Percentiles rank a stretch among this genome's conserved stretches.
These are phyloP conservation scores for Panthera leo DNA, from an alignment of 2,113 vertebrate genomes.

Conservation along the genomic window DNA sequence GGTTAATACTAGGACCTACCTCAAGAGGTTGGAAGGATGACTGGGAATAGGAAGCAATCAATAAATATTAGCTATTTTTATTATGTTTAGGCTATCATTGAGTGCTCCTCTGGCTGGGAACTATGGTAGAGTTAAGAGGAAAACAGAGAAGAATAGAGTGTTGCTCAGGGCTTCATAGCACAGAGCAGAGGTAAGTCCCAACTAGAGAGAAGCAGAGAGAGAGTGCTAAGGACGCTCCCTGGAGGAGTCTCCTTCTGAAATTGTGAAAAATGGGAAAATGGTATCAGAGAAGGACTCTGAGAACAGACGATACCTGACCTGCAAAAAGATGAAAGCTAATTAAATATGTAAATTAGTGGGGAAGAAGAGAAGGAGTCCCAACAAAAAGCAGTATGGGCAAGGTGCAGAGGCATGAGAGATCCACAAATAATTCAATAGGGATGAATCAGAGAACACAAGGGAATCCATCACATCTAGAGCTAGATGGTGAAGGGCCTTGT, in stretches of 20 bases:
- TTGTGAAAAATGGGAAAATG: background rate
- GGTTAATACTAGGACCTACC: background rate
- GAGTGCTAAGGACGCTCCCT: background rate
- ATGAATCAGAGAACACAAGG: background rate
- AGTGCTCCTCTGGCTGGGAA: background rate
- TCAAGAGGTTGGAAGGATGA: background rate
- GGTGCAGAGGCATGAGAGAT: background rate
- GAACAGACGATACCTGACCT: background rate
- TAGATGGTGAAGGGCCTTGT: background rate
- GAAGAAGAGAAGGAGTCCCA: background rate
- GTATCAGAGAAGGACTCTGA: background rate
- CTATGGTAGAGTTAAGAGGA: background rate
- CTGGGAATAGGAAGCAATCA: background rate
- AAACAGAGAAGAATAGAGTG: background rate
- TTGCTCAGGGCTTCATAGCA: background rate
- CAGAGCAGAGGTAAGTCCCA: background rate
- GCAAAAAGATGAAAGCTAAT: background rate
- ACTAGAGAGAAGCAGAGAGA: background rate
- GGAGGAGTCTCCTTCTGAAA: background rate
- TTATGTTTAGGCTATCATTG: background rate
- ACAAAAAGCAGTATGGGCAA: background rate
- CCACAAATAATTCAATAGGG: background rate
- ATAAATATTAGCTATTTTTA: background rate
- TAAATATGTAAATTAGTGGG: background rate
- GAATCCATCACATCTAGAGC: background rate